phyloP scores from a whole-genome alignment of 92 coral and sea anemone species.

The Actinernus sp. region DNA sequence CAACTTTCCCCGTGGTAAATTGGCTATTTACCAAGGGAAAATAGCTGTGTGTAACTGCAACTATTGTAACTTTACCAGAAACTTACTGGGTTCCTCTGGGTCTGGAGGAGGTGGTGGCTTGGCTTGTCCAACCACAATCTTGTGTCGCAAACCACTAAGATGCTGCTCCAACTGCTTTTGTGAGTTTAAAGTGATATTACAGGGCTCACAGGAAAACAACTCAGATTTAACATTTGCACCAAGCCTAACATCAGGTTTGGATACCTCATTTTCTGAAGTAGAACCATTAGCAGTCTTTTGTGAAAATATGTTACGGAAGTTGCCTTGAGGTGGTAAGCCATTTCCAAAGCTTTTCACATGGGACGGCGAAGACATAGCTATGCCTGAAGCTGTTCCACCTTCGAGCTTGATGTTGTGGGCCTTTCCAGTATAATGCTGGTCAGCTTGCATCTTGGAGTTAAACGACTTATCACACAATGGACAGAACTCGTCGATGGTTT shows the following conservation, averaged over 20 bases:
- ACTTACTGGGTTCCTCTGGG: slow-evolving; percentile 54
- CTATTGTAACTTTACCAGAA: too few relatives aligned
- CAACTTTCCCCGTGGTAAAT: too few relatives aligned
- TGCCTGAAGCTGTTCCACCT: slow-evolving; percentile 1
- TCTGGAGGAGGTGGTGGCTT: slow-evolving; percentile 66
- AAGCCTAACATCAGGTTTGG: slow-evolving; percentile 25
- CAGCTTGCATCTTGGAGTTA: slow-evolving; percentile 79
- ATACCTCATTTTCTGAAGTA: background rate
- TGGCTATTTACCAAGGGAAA: too few relatives aligned
- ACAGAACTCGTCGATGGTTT: slow-evolving; percentile 32
- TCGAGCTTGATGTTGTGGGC: slow-evolving; percentile 48
- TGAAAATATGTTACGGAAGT: background rate
- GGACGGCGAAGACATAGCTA: background rate
- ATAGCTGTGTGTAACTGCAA: too few relatives aligned
- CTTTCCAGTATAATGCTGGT: slow-evolving; percentile 78
- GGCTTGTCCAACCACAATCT: slow-evolving; percentile 78
- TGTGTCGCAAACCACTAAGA: slow-evolving; percentile 79
- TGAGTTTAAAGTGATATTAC: slow-evolving; percentile 84
- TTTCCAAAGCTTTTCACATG: background rate
- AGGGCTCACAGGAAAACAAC: slow-evolving; percentile 68
- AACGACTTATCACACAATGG: slow-evolving; percentile 72
- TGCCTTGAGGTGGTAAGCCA: background rate
- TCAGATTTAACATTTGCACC: slow-evolving; percentile 61
- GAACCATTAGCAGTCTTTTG: slow-evolving; percentile 2
- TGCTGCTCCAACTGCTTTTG: slow-evolving; percentile 79